Evolutionary conservation across 1,140 invertebrate genomes (phyloP).

Genomic region (Sycophaga agraensis): DNA sequence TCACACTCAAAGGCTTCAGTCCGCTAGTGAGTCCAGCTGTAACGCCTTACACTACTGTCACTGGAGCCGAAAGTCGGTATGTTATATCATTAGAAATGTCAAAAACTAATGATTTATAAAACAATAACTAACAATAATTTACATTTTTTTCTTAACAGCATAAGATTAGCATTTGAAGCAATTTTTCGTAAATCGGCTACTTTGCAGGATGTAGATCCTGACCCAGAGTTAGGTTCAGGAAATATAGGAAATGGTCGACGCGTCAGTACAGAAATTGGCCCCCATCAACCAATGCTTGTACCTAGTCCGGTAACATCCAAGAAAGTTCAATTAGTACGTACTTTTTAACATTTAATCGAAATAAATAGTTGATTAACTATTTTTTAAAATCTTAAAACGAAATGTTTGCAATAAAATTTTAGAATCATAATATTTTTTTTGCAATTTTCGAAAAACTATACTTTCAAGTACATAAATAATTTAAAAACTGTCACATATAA

Average conservation of each 20-base stretch:
- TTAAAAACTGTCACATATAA: too few relatives aligned
- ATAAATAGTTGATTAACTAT: too few relatives aligned
- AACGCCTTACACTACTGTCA: constrained; percentile 81
- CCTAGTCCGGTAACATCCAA: constrained; percentile 73
- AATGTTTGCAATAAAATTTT: too few relatives aligned
- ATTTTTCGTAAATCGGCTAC: constrained; percentile 86
- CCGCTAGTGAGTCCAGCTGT: constrained; percentile 69
- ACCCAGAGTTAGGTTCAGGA: constrained; percentile 61
- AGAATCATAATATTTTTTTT: too few relatives aligned
- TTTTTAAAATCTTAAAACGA: too few relatives aligned
- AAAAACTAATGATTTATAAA: too few relatives aligned
- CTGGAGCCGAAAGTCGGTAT: constrained; percentile 78
- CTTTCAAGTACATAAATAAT: too few relatives aligned
- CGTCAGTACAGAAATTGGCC: constrained; percentile 45
- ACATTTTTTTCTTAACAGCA: constrained; percentile 54
- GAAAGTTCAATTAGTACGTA: constrained; percentile 85
- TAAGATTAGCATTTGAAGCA: constrained; percentile 85
- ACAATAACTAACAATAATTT: too few relatives aligned
- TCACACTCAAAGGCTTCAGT: constrained; percentile 74
- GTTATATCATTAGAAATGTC: background rate
- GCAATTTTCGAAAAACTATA: too few relatives aligned
- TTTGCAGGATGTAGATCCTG: constrained; percentile 77
- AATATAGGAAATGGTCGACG: constrained; percentile 44
- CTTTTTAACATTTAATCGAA: too few relatives aligned
- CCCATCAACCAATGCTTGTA: constrained; percentile 46